A percentile compares a stretch with the other conserved stretches of the same genome.
phyloP scores from a whole-genome alignment of 2,888 invertebrate genomes.

The Lysandra bellargus region DNA sequence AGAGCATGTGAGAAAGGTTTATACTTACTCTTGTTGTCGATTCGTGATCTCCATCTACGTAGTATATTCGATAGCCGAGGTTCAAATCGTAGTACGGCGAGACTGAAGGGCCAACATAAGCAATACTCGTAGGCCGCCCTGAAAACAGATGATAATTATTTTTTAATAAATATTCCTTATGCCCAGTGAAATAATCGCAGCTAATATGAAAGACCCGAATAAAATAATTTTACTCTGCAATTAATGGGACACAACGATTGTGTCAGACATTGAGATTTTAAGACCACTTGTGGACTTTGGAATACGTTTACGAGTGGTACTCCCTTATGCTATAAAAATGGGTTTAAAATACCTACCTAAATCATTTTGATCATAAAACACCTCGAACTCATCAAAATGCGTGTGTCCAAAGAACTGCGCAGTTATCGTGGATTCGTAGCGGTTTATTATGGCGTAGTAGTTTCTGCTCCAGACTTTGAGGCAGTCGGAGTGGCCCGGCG shows the following conservation, averaged over 20 bases:
- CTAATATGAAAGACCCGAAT: no score
- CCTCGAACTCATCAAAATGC: conserved; percentile 95
- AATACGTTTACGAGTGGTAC: no score
- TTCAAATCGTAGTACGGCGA: conserved; percentile 96
- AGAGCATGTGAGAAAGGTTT: no score
- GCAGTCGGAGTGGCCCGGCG: conserved; percentile 96
- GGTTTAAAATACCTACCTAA: conserved; percentile 72
- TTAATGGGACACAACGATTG: neutral
- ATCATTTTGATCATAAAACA: conserved; percentile 93
- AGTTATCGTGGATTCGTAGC: conserved; percentile 93
- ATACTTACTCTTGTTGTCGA: conserved; percentile 86
- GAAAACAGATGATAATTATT: conserved; percentile 44
- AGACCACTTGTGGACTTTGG: neutral
- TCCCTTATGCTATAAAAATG: neutral
- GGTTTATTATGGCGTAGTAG: conserved; percentile 92
- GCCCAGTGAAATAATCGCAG: no score
- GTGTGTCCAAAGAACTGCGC: conserved; percentile 98
- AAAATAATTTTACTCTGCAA: no score
- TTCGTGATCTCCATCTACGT: conserved; percentile 95
- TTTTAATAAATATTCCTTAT: neutral
- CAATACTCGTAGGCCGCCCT: conserved; percentile 91
- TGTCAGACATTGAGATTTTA: neutral
- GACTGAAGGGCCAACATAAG: conserved; percentile 96
- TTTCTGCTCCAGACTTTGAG: conserved; percentile 97
- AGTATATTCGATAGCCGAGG: conserved; percentile 97